phyloP scores from a whole-genome alignment of 2,888 invertebrate genomes.

The Troides aeacus region DNA sequence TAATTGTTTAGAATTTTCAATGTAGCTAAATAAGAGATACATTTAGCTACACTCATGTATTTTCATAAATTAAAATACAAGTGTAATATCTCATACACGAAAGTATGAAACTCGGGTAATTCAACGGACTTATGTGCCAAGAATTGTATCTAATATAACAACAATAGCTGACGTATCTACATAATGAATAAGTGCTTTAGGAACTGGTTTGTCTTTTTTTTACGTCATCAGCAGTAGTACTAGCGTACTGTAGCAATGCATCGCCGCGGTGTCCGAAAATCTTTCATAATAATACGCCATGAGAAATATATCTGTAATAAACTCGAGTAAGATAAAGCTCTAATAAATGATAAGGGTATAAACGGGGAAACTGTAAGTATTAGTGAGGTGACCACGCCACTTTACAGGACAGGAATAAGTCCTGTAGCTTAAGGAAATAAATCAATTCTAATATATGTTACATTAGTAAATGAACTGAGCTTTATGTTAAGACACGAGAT shows the following conservation, averaged over 20 bases:
- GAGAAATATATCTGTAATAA: conserved; percentile 55
- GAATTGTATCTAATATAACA: conserved; percentile 5
- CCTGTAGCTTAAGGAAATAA: not conserved
- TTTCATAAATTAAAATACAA: not conserved
- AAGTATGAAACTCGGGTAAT: not conserved
- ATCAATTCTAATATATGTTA: not conserved
- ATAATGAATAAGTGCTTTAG: conserved; percentile 23
- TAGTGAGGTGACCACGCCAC: conserved; percentile 42
- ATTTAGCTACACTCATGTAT: not conserved
- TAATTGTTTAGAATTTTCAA: no score
- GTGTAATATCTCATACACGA: not conserved
- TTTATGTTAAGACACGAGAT: no score
- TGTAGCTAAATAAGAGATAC: no score
- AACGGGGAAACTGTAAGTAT: conserved; percentile 45
- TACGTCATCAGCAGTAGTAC: conserved; percentile 43
- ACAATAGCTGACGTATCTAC: conserved; percentile 8
- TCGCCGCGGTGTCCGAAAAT: conserved; percentile 38
- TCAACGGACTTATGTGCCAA: conserved; percentile 11
- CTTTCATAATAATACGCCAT: conserved; percentile 53
- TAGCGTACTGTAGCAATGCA: conserved; percentile 38
- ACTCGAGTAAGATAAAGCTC: conserved; percentile 41
- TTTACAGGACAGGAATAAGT: not conserved
- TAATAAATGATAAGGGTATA: conserved; percentile 61
- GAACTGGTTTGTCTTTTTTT: conserved; percentile 38
- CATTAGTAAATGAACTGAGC: not conserved